Conservation (phyloP, 1,140 invertebrate genomes). For the Polyergus mexicanus region DNA sequence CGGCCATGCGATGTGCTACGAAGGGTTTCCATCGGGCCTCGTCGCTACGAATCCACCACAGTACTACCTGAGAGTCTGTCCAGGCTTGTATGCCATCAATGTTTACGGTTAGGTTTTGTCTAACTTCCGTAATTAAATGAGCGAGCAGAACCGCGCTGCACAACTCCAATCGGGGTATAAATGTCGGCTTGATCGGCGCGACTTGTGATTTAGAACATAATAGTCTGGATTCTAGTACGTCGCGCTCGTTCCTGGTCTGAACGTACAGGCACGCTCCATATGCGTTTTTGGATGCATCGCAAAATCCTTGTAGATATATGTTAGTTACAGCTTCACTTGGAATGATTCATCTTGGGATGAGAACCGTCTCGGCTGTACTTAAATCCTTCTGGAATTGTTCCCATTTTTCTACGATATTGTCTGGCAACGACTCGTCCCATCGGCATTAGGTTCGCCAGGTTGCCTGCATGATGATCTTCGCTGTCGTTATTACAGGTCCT, state of each 20-base stretch:
- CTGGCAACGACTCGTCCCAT: no score
- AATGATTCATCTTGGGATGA: no score
- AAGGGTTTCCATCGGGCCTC: neutral
- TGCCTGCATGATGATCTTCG: no score
- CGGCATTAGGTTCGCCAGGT: no score
- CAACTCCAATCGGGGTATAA: neutral
- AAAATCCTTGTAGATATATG: no score
- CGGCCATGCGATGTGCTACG: neutral
- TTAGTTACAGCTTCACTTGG: no score
- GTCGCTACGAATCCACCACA: neutral
- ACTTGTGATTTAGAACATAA: neutral
- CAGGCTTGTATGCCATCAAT: neutral
- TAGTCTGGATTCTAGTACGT: neutral
- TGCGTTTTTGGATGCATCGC: neutral
- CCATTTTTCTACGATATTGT: no score
- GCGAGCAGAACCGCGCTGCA: neutral
- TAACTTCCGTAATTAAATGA: neutral
- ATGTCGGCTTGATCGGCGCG: neutral
- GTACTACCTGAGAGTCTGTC: neutral
- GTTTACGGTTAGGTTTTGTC: neutral
- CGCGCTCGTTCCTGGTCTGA: neutral
- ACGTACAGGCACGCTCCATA: neutral
- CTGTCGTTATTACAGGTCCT: no score
- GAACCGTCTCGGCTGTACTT: no score
- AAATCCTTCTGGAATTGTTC: no score